Evolutionary conservation across 2,888 invertebrate genomes (phyloP).

Genomic region (Eupithecia centaureata): DNA sequence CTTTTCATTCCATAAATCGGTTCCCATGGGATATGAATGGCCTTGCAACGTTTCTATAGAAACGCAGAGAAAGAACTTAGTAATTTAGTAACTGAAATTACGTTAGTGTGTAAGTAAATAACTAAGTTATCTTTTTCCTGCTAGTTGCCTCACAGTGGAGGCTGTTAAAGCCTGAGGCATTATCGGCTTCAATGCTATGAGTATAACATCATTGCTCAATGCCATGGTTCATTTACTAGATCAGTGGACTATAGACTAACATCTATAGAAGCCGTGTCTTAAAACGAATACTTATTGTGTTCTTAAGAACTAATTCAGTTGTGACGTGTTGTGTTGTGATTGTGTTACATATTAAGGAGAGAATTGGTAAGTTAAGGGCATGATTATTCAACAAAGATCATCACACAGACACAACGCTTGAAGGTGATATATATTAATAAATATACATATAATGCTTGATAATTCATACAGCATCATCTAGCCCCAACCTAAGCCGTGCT

Average conservation of each 20-base stretch:
- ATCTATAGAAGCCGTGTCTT: neutral
- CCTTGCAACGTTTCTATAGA: too few species aligned
- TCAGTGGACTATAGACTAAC: neutral
- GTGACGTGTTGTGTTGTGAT: neutral
- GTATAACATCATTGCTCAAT: too few species aligned
- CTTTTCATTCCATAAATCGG: too few species aligned
- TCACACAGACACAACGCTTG: too few species aligned
- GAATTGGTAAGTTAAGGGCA: constrained; percentile 3
- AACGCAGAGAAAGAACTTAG: too few species aligned
- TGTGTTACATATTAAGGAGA: neutral
- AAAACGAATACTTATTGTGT: neutral
- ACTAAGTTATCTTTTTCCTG: neutral
- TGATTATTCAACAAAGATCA: too few species aligned
- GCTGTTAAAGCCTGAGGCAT: neutral
- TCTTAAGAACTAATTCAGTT: neutral
- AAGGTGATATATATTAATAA: too few species aligned
- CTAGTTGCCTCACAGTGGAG: neutral
- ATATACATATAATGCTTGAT: too few species aligned
- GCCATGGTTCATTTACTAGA: neutral
- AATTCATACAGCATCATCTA: too few species aligned
- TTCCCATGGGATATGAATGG: too few species aligned
- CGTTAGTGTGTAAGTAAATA: neutral
- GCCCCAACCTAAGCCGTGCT: too few species aligned
- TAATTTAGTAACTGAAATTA: too few species aligned
- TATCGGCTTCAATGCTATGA: neutral